Evolutionary conservation across 2,113 vertebrate species (phyloP).

Genomic region (Nanorana parkeri): DNA sequence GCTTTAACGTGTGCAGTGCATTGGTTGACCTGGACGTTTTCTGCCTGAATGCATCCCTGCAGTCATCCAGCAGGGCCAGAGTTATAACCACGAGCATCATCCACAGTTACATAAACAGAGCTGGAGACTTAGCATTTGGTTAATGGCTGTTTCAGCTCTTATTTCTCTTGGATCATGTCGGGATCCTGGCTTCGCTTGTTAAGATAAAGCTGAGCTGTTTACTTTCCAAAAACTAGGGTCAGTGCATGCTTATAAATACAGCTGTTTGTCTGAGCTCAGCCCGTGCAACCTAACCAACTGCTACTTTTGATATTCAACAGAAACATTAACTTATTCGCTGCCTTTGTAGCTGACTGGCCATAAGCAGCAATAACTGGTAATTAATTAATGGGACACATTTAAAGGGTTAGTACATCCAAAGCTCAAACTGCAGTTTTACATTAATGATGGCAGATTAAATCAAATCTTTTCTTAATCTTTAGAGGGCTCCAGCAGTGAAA

Average conservation of each 20-base stretch:
- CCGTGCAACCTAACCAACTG: background rate
- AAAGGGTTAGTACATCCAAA: too few species aligned
- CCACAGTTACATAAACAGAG: background rate
- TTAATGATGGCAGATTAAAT: too few species aligned
- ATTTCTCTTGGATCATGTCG: constrained; percentile 37
- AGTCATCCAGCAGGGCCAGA: background rate
- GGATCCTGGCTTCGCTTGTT: constrained; percentile 26
- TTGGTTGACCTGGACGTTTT: too few species aligned
- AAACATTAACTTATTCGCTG: background rate
- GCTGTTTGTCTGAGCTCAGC: constrained; percentile 24
- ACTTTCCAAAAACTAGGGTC: constrained; percentile 36
- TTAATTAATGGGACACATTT: too few species aligned
- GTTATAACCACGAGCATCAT: background rate
- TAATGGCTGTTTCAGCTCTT: constrained; percentile 23
- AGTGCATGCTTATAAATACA: constrained; percentile 48
- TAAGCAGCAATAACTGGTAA: too few species aligned
- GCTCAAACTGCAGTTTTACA: too few species aligned
- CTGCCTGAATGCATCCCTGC: too few species aligned
- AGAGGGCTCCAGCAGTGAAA: too few species aligned
- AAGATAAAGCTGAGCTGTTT: constrained; percentile 45
- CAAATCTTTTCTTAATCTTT: too few species aligned
- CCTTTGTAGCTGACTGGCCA: background rate
- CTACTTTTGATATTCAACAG: background rate
- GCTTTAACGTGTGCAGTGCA: too few species aligned
- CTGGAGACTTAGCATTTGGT: constrained; percentile 2